Percentiles rank a stretch among this genome's conserved stretches.
Conservation (phyloP, 2,113 vertebrate species). For the Numenius arquata region DNA sequence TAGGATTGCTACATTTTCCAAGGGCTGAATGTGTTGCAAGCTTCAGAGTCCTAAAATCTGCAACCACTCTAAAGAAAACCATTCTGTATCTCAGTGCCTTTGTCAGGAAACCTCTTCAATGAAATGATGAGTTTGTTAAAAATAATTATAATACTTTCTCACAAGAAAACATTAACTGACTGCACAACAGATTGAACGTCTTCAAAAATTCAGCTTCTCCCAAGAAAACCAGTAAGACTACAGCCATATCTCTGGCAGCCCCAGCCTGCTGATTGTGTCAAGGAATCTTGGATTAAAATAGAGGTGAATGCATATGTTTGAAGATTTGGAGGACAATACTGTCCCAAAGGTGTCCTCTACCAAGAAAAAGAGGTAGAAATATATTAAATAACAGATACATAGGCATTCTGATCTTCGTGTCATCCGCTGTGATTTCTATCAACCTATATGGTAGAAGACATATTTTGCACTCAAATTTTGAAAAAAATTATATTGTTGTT, state of each 20-base stretch:
- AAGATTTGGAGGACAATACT: neutral
- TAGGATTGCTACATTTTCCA: neutral
- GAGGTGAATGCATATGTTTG: neutral
- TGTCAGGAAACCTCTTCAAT: neutral
- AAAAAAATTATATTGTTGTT: neutral
- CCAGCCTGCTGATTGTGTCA: neutral
- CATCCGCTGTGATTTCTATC: neutral
- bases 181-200: neutral
- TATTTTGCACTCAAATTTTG: neutral
- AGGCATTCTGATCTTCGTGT: neutral
- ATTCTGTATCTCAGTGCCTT: neutral
- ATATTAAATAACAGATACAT: neutral
- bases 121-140: neutral
- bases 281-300: neutral
- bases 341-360: neutral
- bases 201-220: neutral
- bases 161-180: neutral
- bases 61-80: neutral
- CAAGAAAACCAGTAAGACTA: neutral
- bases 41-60: neutral
- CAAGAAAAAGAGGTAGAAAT: neutral
- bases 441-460: neutral
- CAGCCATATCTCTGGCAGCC: neutral
- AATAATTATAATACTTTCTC: neutral
- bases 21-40: neutral